Evolutionary conservation across 2,888 invertebrate species (phyloP), one percentile per base, ranked within the genome.

Genomic region (Lumbricus terrestris): DNA sequence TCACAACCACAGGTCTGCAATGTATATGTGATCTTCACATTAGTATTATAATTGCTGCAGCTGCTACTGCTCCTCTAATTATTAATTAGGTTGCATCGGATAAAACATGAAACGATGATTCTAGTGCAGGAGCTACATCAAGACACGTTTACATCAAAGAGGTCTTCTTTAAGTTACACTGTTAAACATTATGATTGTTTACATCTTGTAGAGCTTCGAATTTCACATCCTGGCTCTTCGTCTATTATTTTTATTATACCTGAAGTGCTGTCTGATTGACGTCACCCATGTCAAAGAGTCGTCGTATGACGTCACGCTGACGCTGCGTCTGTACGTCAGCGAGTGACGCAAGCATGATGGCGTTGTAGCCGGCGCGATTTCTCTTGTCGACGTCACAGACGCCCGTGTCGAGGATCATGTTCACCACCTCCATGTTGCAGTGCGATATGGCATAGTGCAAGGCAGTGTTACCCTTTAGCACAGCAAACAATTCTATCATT

Each of bases 361-460:
- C 96, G 0, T 98, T 97, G 95, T 98, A 98, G 91, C 98, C 98
- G 90, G 98, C 98, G 93, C 97, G 97, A 95, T 98, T 98, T 93
- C 97, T 96, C 94, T 97, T 96, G 95, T 97, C 97, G 92, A 97
- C 97, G 42, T 91, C 90, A 94, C 97, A 97, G 91, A 97, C 97
- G 96, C 97, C 97, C 11, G 97, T 97, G 95, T 98, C 98, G 91
- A 98, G 95, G 92, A 98, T 95, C 92, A 97, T 96, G 89, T 97
- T 97, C 89, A 98, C 98, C 82, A 98, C 97, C 94, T 97, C 97
- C 94, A 97, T 98, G 95, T 98, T 98, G 89, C 97, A 97, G 95
- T 98, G 97, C 0, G 98, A 98, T 47, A 98, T 97, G 8, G 98
- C 97, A 95, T 98, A 98, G 95, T 98, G 98, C 96, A 98, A 97